Evolutionary conservation across 2,797 vertebrate genomes (phyloP).

Genomic region (Sebastes taczanowskii): DNA sequence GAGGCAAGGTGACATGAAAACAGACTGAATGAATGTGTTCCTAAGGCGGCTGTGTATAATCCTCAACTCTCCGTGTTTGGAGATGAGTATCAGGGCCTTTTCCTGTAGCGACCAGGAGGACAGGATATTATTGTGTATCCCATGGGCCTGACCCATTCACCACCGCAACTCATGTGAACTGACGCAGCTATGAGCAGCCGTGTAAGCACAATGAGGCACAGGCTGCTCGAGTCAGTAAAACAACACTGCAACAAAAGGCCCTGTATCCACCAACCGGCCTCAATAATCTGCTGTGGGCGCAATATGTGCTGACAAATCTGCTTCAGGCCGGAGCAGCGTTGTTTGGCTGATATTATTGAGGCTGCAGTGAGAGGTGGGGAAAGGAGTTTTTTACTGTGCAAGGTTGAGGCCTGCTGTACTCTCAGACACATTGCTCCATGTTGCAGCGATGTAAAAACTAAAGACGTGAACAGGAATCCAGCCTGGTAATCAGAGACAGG

Average conservation of each 20-base stretch:
- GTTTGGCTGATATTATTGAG: conserved; percentile 42
- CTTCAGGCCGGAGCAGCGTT: conserved; percentile 46
- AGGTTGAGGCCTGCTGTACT: conserved; percentile 18
- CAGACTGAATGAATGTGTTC: conserved; percentile 17
- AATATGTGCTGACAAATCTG: conserved; percentile 79
- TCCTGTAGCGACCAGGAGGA: conserved; percentile 70
- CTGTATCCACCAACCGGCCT: conserved; percentile 70
- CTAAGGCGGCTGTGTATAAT: conserved; percentile 37
- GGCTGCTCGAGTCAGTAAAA: conserved; percentile 70
- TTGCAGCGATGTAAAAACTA: conserved; percentile 44
- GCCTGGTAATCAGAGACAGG: conserved; percentile 73
- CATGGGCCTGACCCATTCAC: conserved; percentile 66
- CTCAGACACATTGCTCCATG: conserved; percentile 42
- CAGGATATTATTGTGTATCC: conserved; percentile 77
- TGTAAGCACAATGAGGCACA: conserved; percentile 67
- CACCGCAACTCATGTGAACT: conserved; percentile 76
- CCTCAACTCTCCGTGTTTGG: conserved; percentile 60
- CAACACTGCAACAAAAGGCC: conserved; percentile 78
- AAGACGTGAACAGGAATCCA: conserved; percentile 60
- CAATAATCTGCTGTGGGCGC: conserved; percentile 77
- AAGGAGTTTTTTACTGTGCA: conserved; percentile 14
- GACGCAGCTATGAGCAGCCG: conserved; percentile 60
- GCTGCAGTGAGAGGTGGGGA: conserved; percentile 32
- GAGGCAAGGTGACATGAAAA: conserved; percentile 7
- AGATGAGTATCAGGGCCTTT: conserved; percentile 79